Conservation (phyloP, 2,888 invertebrate genomes). For the Listrodromus nycthemerus region DNA sequence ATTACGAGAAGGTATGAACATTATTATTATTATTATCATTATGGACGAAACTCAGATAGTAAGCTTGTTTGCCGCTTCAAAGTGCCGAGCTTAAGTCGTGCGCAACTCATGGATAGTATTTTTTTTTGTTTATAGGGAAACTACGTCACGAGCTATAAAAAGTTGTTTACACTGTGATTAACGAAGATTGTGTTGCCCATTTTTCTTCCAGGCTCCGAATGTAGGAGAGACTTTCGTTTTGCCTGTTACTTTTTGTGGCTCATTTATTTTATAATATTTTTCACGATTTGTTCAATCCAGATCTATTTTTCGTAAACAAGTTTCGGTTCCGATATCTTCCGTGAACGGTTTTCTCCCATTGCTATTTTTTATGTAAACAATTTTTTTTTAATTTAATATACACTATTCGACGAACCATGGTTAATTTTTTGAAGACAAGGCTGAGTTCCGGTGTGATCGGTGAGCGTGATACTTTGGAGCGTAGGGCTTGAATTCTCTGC, state of each 20-base stretch:
- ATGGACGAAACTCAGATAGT: not conserved
- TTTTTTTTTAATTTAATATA: not conserved
- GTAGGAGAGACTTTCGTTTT: not conserved
- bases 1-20: constrained; percentile 1
- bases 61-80: not conserved
- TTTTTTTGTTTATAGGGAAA: too few relatives aligned
- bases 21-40: constrained; percentile 10
- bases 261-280: not conserved
- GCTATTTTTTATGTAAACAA: not conserved
- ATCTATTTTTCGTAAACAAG: not conserved
- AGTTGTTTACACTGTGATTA: too few relatives aligned
- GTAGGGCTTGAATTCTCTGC: not conserved
- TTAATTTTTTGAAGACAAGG: not conserved
- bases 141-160: too few relatives aligned
- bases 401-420: not conserved
- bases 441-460: not conserved
- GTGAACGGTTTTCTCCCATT: not conserved
- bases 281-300: not conserved
- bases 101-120: too few relatives aligned
- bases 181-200: too few relatives aligned
- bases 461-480: not conserved
- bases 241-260: not conserved
- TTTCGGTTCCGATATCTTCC: not conserved
- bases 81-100: too few relatives aligned
- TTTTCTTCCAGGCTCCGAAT: too few relatives aligned